Conservation (phyloP, 2,888 invertebrate species). For the Romanomermis culicivorax region DNA sequence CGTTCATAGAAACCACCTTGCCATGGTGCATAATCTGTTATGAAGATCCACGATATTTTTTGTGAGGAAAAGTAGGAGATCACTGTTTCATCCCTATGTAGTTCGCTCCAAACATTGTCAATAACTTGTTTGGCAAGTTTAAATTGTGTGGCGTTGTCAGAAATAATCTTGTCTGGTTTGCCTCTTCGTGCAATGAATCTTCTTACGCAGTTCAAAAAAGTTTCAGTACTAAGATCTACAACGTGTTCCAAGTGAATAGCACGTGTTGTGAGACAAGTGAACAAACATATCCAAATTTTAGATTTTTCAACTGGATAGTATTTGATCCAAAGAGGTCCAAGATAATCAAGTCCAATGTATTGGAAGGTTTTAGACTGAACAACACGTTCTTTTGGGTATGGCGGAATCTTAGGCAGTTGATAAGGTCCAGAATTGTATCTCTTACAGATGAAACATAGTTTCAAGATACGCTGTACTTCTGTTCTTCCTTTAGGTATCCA, state of each 20-base stretch:
- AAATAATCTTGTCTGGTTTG: constrained; percentile 22
- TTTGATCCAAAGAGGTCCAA: constrained; percentile 26
- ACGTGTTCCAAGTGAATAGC: constrained; percentile 29
- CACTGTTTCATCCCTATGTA: background rate
- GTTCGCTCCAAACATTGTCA: constrained; percentile 10
- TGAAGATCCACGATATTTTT: constrained; percentile 26
- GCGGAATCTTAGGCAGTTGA: too few relatives aligned
- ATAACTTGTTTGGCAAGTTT: constrained; percentile 25
- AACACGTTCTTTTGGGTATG: too few relatives aligned
- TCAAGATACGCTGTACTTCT: too few relatives aligned
- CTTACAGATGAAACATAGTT: too few relatives aligned
- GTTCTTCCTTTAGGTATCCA: too few relatives aligned
- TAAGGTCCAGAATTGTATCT: too few relatives aligned
- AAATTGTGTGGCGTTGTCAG: constrained; percentile 31
- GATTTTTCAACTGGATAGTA: constrained; percentile 15
- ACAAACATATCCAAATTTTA: constrained; percentile 25
- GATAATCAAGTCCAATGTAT: constrained; percentile 26
- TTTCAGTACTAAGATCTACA: constrained; percentile 18
- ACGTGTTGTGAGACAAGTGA: constrained; percentile 30
- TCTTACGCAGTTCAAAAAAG: constrained; percentile 23
- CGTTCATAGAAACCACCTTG: constrained; percentile 33
- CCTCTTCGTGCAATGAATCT: constrained; percentile 26
- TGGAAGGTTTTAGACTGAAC: background rate
- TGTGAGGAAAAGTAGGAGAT: constrained; percentile 4
- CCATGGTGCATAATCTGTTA: constrained; percentile 30